A percentile compares a stretch with the other conserved stretches of the same genome.
Conservation (phyloP, 2,797 vertebrate genomes). For the Heterohyrax brucei region DNA sequence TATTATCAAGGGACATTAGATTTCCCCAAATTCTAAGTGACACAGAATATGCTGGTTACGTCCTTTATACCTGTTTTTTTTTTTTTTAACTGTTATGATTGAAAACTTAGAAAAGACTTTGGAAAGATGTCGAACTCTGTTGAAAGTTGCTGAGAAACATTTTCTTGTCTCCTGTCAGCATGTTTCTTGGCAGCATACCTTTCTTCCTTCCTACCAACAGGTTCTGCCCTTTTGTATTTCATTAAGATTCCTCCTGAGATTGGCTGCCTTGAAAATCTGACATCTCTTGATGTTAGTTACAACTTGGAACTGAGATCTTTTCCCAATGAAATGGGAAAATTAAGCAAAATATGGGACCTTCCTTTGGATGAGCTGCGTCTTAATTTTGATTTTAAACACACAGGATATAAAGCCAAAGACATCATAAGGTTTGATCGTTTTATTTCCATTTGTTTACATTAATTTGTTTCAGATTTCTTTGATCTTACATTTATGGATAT, state of each 20-base stretch:
- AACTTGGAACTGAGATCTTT: slow-evolving; percentile 95
- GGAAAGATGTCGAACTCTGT: neutral
- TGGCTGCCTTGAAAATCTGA: slow-evolving; percentile 95
- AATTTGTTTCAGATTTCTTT: neutral
- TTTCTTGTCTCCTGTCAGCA: neutral
- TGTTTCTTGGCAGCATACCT: neutral
- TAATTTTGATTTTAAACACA: slow-evolving; percentile 96
- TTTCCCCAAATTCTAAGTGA: slow-evolving; percentile 44
- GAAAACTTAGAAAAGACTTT: neutral
- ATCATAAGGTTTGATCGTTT: slow-evolving; percentile 94
- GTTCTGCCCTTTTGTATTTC: slow-evolving; percentile 74
- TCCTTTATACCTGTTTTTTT: neutral
- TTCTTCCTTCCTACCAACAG: slow-evolving; percentile 43
- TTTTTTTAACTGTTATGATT: neutral
- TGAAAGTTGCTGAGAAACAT: neutral
- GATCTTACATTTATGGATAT: neutral
- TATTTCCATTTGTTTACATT: slow-evolving; percentile 18
- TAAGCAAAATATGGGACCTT: slow-evolving; percentile 97
- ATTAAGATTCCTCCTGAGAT: slow-evolving; percentile 96
- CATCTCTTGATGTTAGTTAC: slow-evolving; percentile 96
- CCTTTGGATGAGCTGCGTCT: slow-evolving; percentile 97
- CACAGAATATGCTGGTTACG: neutral
- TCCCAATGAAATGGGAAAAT: slow-evolving; percentile 98
- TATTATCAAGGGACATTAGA: neutral
- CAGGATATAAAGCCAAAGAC: slow-evolving; percentile 98